Percentiles rank a stretch among this genome's conserved stretches.
Conservation (phyloP, 2,797 vertebrate genomes). For the Spea hammondii region DNA sequence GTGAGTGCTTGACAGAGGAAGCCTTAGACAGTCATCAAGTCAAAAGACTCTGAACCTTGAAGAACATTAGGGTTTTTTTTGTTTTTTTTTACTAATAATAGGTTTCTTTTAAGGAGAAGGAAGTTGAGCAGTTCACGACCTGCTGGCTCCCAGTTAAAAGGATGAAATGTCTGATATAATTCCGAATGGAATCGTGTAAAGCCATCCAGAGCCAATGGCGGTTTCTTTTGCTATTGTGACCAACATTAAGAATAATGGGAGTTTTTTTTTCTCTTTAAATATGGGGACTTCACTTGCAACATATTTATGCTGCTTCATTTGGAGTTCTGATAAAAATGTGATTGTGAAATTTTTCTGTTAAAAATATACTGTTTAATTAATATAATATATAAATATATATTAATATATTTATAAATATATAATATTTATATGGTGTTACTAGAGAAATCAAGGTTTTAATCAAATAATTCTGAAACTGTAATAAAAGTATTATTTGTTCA, state of each 20-base stretch:
- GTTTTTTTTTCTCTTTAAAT: neutral
- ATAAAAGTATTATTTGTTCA: no score
- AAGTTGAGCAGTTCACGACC: conserved; percentile 40
- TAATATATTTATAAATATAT: no score
- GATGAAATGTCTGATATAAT: conserved; percentile 29
- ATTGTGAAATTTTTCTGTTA: neutral
- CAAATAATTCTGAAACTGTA: no score
- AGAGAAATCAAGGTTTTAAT: no score
- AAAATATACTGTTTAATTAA: no score
- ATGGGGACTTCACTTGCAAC: neutral
- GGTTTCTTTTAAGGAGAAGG: conserved; percentile 26
- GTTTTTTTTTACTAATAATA: conserved; percentile 26
- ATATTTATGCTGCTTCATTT: neutral
- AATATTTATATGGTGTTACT: no score
- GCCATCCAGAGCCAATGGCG: neutral
- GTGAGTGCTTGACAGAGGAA: conserved; percentile 9
- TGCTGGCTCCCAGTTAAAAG: conserved; percentile 17
- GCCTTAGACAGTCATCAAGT: neutral
- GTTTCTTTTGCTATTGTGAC: neutral
- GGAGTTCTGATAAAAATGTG: neutral
- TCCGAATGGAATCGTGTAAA: neutral
- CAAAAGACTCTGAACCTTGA: neutral
- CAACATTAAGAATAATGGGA: neutral
- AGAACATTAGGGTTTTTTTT: neutral
- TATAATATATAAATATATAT: no score